These are phyloP conservation scores for Gambusia yucatana DNA, from an alignment of 2,797 vertebrate genomes.

Conservation along the genomic window DNA sequence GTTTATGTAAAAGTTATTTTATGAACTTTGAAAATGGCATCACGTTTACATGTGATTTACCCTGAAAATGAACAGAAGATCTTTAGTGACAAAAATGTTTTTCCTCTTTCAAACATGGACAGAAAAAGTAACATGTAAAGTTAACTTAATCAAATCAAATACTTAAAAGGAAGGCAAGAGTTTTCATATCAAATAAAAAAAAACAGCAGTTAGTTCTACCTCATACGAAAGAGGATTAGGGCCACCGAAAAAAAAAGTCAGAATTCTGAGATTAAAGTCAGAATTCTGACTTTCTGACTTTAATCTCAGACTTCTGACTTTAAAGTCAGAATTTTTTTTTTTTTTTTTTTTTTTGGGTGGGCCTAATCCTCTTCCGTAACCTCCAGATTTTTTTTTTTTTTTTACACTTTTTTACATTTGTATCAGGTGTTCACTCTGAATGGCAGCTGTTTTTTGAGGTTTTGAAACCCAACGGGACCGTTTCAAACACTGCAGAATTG, in stretches of 20 bases:
- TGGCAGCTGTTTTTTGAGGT: background rate
- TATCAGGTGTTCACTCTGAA: background rate
- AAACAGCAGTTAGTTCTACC: background rate
- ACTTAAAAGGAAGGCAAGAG: background rate
- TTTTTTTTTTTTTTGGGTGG: too few species aligned
- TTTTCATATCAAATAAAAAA: background rate
- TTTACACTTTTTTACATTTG: background rate
- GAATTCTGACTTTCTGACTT: too few species aligned
- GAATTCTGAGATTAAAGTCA: too few species aligned
- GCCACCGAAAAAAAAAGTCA: too few species aligned
- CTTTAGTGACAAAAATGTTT: background rate
- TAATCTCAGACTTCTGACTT: too few species aligned
- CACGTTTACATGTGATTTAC: background rate
- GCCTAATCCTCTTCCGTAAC: too few species aligned
- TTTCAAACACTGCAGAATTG: background rate
- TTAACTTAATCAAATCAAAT: background rate
- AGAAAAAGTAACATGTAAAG: background rate
- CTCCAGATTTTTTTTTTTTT: background rate
- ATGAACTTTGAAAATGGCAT: background rate
- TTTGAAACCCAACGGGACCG: background rate
- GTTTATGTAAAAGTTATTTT: background rate
- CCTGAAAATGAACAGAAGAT: background rate
- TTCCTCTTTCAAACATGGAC: background rate
- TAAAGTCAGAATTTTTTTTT: too few species aligned
- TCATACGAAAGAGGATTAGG: too few species aligned